A percentile compares a stretch with the other conserved stretches of the same genome.
These are phyloP conservation scores for Geophilus truncorum DNA, from an alignment of 2,888 invertebrate genomes.

Conservation along the genomic window DNA sequence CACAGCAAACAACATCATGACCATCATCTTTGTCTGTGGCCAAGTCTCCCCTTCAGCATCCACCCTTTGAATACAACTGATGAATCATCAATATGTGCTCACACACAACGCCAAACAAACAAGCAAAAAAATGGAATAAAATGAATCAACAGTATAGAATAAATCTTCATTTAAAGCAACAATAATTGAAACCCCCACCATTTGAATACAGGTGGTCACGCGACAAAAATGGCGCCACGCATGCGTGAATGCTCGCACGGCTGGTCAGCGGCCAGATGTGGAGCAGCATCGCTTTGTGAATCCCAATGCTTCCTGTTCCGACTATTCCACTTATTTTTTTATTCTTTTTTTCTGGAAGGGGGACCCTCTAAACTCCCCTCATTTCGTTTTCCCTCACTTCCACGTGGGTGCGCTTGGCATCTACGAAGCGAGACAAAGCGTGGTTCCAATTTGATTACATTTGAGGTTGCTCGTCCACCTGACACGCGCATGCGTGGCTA, in stretches of 20 bases:
- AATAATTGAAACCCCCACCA: neutral
- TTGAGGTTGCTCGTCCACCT: neutral
- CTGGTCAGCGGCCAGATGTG: neutral
- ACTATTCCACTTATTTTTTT: neutral
- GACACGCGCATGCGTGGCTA: constrained; percentile 10
- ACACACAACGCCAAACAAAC: neutral
- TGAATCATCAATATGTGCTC: neutral
- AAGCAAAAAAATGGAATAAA: neutral
- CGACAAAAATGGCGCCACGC: neutral
- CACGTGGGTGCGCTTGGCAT: neutral
- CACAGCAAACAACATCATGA: neutral
- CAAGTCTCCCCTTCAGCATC: neutral
- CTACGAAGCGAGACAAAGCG: neutral
- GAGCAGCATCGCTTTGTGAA: neutral
- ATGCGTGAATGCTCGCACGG: neutral
- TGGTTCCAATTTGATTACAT: constrained; percentile 1
- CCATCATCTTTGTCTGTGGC: constrained; percentile 4
- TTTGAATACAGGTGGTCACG: constrained; percentile 3
- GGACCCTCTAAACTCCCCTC: neutral
- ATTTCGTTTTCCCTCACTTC: neutral
- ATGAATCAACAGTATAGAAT: neutral
- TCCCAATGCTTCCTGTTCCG: neutral
- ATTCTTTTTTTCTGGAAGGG: too few relatives aligned
- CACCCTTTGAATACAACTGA: neutral
- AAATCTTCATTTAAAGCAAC: neutral